Base-by-base conservation (phyloP, 2,888 invertebrate genomes). In the Cheilosia urbana region DNA sequence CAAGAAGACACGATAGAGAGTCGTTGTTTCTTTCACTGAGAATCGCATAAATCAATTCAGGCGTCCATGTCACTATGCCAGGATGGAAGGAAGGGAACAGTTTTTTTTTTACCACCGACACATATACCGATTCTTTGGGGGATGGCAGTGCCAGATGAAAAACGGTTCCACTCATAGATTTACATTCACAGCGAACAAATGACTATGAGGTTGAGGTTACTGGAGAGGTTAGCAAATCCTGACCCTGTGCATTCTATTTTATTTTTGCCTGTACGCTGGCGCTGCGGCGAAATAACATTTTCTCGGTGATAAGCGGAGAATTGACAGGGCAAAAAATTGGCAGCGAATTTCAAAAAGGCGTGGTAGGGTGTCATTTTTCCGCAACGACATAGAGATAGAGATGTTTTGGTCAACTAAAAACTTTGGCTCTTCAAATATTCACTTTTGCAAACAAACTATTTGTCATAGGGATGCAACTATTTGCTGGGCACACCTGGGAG, bases 21-120 rank as follows among this genome's bases (percentile, higher is more conserved):
- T 77, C 77, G 72, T 77, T 72, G 55, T 60, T 76, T 62, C 72
- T 68, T 77, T 72, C 53, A 40, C 66, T 58, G 69, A 79, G 66
- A 66, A 71, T 81, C 85, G 72, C 76, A 81, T 81, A 85, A 85
- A 85, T 85, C 85, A 85, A 85, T 85, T 77, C 76, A 68, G 85
- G 62, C 76, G 71, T 85, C 49, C 80, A 72, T 85, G 85, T 85
- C 85, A 68, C 80, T 68, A 68, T 72, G 85, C 80, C 76, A 85
- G 66, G 24, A 69, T 19, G 51, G 37, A 37, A 45, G 69, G 49
- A 71, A 49, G 58, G 53, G 65, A 65, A 66, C 4, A 30, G 19
- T 62, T 68, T 37, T 17, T 73, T 65, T 27, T 37, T 13, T 37
- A 13, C 37, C 13, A 9, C 5, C 37, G 19, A 58, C 58, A 71